Base-by-base conservation (phyloP, 2,888 invertebrate genomes). In the Ectropis crepuscularia region DNA sequence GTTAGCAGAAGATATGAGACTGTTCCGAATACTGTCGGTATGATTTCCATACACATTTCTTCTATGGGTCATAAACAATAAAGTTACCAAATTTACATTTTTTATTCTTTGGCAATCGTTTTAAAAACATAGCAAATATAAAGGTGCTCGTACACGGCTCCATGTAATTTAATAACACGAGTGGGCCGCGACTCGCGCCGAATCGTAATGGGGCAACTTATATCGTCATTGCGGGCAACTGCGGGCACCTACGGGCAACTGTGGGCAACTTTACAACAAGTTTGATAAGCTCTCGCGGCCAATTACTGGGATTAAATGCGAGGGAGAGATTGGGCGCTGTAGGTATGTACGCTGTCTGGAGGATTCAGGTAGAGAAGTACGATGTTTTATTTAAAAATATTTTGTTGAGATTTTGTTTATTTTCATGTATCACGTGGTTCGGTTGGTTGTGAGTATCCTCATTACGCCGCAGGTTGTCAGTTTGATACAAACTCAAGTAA, bases 151-250 rank as follows among this genome's bases (percentile, higher is more conserved):
- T 79, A 60, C 60, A 60, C 57, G 53, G 57, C 81, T 85, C 82
- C 79, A 79, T 82, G 84, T 88, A 87, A 88, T 89, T 88, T 89
- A 88, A 89, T 88, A 87, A 85, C 83, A 82, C 83, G 87, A 87
- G 88, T 88, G 86, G 87, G 78, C 85, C 80, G 77, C 82, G 78
- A 75, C 71, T 66, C 61, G 68, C 61, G 38, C 48, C 63, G 83
- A 85, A 83, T 86, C 80, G 81, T 87, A 86, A 86, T 84, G 82
- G 83, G 87, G 79, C 78, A 88, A 88, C 82, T 88, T 51, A 51
- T 51, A 51, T 51, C 51, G 51, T 42, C 51, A 16, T 51, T 51
- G 51, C 41, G 51, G 41, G 51, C 51, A 42, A 51, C 51, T 51
- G 41, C 51, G 51, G 51, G 51, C 51, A 39, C 38, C 50, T 39